These are phyloP conservation scores for Rhinoderma darwinii DNA, from an alignment of 2,113 vertebrate genomes.

Conservation along the genomic window DNA sequence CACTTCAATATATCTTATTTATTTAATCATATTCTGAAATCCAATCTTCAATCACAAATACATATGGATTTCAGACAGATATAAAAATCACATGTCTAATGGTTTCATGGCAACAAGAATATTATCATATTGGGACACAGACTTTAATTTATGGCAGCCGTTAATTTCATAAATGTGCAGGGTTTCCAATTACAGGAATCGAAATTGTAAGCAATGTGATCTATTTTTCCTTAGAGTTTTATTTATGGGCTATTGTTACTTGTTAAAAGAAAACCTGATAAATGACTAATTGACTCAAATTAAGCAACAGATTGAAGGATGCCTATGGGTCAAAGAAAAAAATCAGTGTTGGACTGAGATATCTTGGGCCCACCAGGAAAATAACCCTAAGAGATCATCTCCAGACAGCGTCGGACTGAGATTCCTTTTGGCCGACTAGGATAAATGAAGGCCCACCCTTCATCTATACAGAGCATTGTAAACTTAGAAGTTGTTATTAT, in stretches of 20 bases:
- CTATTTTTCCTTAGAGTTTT: conserved; percentile 65
- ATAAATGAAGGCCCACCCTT: no score
- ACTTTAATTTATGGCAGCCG: conserved; percentile 41
- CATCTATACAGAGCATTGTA: no score
- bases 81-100: conserved; percentile 61
- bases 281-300: neutral
- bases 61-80: conserved; percentile 66
- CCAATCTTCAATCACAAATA: conserved; percentile 64
- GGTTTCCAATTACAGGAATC: conserved; percentile 39
- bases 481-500: no score
- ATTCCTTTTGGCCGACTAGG: no score
- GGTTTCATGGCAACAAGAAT: conserved; percentile 3
- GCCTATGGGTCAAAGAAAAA: no score
- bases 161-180: conserved; percentile 57
- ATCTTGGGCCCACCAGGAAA: no score
- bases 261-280: neutral
- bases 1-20: conserved; percentile 80
- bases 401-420: no score
- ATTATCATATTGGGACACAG: conserved; percentile 54
- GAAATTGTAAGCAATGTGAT: conserved; percentile 64
- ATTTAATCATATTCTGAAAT: conserved; percentile 75
- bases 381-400: no score
- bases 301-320: neutral
- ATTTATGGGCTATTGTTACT: conserved; percentile 62
- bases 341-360: no score